Evolutionary conservation across 2,797 vertebrate genomes (phyloP).

Genomic region (Rachycentron canadum): DNA sequence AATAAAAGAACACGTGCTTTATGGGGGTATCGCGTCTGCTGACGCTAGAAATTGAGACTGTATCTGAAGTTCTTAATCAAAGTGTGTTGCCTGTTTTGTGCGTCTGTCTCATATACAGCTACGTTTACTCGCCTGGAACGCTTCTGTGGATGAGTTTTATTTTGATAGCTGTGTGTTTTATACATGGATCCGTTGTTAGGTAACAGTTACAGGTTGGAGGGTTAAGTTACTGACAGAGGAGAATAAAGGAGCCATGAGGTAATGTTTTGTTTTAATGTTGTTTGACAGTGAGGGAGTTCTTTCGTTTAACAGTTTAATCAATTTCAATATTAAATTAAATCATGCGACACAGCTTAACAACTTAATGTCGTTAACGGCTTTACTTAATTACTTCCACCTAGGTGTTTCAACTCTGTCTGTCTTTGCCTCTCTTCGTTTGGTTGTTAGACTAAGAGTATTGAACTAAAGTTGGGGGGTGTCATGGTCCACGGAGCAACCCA

Average conservation of each 20-base stretch:
- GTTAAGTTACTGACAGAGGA: neutral
- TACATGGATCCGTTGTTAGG: constrained; percentile 24
- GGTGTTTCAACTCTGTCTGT: too few species aligned
- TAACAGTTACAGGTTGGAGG: neutral
- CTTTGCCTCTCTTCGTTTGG: too few species aligned
- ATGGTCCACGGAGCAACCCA: too few species aligned
- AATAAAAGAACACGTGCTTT: too few species aligned
- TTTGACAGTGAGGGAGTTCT: neutral
- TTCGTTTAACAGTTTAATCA: neutral
- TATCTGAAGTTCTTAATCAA: neutral
- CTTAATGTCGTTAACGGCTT: too few species aligned
- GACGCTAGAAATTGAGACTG: neutral
- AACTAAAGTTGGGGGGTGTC: too few species aligned
- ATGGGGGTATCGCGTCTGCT: neutral
- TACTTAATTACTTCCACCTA: too few species aligned
- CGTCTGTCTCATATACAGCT: neutral
- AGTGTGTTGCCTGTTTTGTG: neutral
- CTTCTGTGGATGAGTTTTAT: neutral
- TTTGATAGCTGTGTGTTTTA: neutral
- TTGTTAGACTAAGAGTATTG: too few species aligned
- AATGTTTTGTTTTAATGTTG: neutral
- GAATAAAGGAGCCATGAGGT: constrained; percentile 28
- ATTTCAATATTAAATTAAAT: neutral
- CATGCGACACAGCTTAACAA: neutral
- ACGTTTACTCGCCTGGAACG: neutral